Conservation (phyloP, 2,888 invertebrate genomes). For the Epistrophe grossulariae region DNA sequence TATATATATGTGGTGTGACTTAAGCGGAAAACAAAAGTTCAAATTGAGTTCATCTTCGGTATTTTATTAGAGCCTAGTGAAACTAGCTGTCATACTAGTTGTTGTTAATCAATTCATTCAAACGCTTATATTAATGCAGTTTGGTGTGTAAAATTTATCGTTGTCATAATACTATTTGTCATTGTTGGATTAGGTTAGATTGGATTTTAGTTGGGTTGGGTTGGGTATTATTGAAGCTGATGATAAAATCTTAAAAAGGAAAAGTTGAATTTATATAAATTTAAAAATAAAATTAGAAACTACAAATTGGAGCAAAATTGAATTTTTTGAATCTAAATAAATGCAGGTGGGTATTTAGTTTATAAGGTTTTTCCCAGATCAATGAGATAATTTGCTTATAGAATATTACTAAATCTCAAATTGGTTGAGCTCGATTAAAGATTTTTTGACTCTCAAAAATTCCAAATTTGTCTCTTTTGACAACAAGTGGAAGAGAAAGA, state of each 20-base stretch:
- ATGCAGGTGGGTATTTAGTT: neutral
- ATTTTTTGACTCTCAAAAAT: too few relatives aligned
- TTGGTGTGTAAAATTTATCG: slow-evolving; percentile 19
- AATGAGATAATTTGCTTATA: too few relatives aligned
- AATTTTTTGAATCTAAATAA: neutral
- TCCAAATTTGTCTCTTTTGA: too few relatives aligned
- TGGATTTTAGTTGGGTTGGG: neutral
- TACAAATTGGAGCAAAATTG: slow-evolving; percentile 3
- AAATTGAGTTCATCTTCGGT: slow-evolving; percentile 65
- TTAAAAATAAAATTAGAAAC: neutral
- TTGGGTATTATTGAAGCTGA: neutral
- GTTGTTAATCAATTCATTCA: slow-evolving; percentile 56
- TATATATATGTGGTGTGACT: slow-evolving; percentile 9
- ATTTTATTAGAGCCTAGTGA: slow-evolving; percentile 47
- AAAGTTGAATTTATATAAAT: neutral
- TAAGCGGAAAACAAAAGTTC: slow-evolving; percentile 54
- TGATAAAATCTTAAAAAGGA: slow-evolving; percentile 13
- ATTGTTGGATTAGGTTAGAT: neutral
- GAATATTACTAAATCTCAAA: too few relatives aligned
- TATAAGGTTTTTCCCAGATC: neutral
- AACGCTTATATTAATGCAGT: slow-evolving; percentile 10
- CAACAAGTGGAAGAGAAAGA: too few relatives aligned
- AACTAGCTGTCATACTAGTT: slow-evolving; percentile 44
- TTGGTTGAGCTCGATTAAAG: too few relatives aligned
- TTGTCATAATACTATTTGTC: slow-evolving; percentile 12